Conservation (phyloP, 2,888 invertebrate genomes). For the Andrena hattorfiana region DNA sequence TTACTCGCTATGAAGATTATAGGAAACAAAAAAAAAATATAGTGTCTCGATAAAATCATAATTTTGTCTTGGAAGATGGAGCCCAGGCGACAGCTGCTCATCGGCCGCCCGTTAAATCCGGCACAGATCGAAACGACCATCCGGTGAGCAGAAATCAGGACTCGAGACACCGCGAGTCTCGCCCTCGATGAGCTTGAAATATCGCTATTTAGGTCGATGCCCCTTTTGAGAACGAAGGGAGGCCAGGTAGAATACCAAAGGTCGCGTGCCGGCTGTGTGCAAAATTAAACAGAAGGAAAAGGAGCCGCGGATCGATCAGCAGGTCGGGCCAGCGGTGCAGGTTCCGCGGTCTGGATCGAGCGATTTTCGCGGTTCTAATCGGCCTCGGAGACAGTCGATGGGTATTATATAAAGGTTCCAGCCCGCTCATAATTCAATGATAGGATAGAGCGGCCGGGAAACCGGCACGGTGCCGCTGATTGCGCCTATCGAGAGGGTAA, state of each 20-base stretch:
- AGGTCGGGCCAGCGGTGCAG: neutral
- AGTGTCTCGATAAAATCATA: no score
- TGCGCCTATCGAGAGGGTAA: neutral
- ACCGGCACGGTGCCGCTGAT: conserved; percentile 50
- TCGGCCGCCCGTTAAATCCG: no score
- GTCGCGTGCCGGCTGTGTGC: conserved; percentile 19
- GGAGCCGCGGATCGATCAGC: neutral
- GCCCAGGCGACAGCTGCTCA: no score
- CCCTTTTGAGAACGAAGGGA: neutral
- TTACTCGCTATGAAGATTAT: no score
- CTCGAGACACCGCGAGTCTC: neutral
- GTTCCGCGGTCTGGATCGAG: neutral
- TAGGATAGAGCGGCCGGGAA: conserved; percentile 46
- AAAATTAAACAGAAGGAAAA: conserved; percentile 13
- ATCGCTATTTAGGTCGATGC: neutral
- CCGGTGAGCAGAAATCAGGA: no score
- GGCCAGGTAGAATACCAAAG: conserved; percentile 13
- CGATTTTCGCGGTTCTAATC: conserved; percentile 35
- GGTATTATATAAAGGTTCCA: conserved; percentile 60
- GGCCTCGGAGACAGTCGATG: neutral
- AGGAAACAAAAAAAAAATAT: no score
- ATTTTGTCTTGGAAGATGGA: no score
- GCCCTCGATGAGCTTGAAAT: neutral
- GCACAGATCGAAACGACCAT: no score
- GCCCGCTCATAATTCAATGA: conserved; percentile 60